A percentile compares a stretch with the other conserved stretches of the same genome.
These are phyloP conservation scores for Eospalax fontanierii DNA, from an alignment of 2,797 vertebrate genomes.

Conservation along the genomic window DNA sequence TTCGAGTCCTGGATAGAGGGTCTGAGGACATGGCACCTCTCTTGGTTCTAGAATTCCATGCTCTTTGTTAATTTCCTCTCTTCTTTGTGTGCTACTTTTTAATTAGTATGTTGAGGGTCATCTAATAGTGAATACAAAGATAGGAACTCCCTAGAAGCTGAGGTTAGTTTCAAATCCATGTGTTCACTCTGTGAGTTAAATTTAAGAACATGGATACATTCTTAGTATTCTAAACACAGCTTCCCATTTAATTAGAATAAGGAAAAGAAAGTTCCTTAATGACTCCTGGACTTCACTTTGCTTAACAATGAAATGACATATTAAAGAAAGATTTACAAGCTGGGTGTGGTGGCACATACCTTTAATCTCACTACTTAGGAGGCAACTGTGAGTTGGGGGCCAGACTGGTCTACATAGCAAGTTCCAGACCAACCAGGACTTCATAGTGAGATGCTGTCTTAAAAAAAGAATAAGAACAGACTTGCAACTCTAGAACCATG, in stretches of 20 bases:
- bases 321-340: neutral
- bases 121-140: neutral
- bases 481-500: neutral
- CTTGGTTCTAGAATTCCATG: neutral
- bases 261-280: slow-evolving; percentile 20
- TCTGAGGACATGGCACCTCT: neutral
- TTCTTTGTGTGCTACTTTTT: neutral
- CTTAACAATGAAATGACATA: slow-evolving; percentile 6
- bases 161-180: neutral
- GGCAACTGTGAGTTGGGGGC: no score
- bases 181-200: slow-evolving; percentile 24
- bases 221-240: slow-evolving; percentile 35
- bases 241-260: slow-evolving; percentile 20
- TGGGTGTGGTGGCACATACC: no score
- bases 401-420: no score
- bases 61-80: neutral
- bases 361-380: no score
- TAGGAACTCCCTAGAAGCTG: neutral
- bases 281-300: slow-evolving; percentile 10
- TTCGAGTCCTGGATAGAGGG: neutral
- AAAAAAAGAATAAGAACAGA: neutral
- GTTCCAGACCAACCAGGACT: no score
- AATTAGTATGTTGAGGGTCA: neutral
- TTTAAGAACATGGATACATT: slow-evolving; percentile 35
- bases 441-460: no score